Conservation (phyloP, 2,113 vertebrate genomes). For the Lophius piscatorius region DNA sequence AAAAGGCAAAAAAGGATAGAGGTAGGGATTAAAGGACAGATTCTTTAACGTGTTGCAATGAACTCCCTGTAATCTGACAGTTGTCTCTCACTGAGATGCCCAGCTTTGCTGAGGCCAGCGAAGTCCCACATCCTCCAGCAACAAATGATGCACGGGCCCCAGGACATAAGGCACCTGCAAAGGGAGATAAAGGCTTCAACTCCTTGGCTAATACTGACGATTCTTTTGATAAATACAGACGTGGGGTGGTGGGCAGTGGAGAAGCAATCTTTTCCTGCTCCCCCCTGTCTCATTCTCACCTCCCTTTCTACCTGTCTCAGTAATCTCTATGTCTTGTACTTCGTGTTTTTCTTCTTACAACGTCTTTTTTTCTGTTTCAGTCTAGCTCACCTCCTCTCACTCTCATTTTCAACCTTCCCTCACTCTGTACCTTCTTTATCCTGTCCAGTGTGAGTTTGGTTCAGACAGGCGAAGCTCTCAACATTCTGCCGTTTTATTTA, state of each 20-base stretch:
- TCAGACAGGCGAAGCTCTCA: constrained; percentile 72
- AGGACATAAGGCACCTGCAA: constrained; percentile 77
- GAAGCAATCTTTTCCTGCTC: constrained; percentile 65
- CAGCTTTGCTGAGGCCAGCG: constrained; percentile 50
- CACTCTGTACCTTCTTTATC: constrained; percentile 63
- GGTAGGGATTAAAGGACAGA: constrained; percentile 46
- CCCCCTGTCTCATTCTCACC: constrained; percentile 37
- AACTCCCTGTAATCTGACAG: constrained; percentile 75
- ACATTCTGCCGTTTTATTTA: constrained; percentile 76
- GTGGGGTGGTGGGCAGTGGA: constrained; percentile 37
- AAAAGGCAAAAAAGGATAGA: constrained; percentile 11
- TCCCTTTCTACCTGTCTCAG: constrained; percentile 64
- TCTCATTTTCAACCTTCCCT: constrained; percentile 11
- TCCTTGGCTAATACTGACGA: constrained; percentile 78
- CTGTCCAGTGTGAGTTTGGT: constrained; percentile 73
- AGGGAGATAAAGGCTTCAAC: constrained; percentile 83
- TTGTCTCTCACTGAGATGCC: constrained; percentile 69
- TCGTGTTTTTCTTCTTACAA: constrained; percentile 56
- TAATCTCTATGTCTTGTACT: constrained; percentile 71
- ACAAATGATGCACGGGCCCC: constrained; percentile 54
- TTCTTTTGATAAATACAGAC: constrained; percentile 79
- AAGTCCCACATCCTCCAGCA: constrained; percentile 58
- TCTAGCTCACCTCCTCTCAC: neutral
- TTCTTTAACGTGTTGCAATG: constrained; percentile 67
- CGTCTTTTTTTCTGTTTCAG: constrained; percentile 47